Base-by-base conservation (phyloP, 2,113 vertebrate species). In the Saguinus imperator region DNA sequence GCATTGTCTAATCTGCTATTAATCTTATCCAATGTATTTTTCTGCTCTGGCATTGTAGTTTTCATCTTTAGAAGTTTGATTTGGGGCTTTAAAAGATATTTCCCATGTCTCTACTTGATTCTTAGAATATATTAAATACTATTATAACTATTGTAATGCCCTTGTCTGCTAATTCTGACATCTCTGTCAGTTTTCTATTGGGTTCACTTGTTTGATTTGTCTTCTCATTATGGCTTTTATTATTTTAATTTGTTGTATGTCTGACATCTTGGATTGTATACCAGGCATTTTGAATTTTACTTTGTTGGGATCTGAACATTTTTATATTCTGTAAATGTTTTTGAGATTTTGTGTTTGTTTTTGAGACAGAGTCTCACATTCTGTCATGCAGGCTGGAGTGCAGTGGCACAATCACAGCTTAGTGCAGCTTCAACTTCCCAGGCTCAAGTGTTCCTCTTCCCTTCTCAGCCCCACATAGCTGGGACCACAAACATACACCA, bases 241-340 rank as follows among this genome's bases (percentile, higher is more conserved):
- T 84, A 35, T 75, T 73, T 95, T 11, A 66, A 5, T 84, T 94
- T 20, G 92, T 66, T 73, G 29, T 21, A 8, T 66, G 37, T 77
- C 23, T 97, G 12, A 0, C 83, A 82, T 89, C 80, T 95, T 86
- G 75, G 29, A 52, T 58, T 68, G 1, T 58, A 70, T 64, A 32
- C 1, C 55, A 85, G 55, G 17, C 32, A 91, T 91, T 89, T 95
- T 95, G 18, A 91, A 45, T 89, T 96, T 95, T 95, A 90, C 35
- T 32, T 76, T 80, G 3, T 87, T 84, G 23, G 43, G 5, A 88
- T 88, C 57, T 75, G 45, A 73, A 45, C 48, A 21, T 25, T 94
- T 87, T 92, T 77, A 13, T 73, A 77, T 57, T 35, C 45, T 92
- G 8, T 91, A 93, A 75, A 57, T 85, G 27, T 84, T 84, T 64